Evolutionary conservation across 2,113 vertebrate genomes (phyloP).

Genomic region (Perognathus longimembris): DNA sequence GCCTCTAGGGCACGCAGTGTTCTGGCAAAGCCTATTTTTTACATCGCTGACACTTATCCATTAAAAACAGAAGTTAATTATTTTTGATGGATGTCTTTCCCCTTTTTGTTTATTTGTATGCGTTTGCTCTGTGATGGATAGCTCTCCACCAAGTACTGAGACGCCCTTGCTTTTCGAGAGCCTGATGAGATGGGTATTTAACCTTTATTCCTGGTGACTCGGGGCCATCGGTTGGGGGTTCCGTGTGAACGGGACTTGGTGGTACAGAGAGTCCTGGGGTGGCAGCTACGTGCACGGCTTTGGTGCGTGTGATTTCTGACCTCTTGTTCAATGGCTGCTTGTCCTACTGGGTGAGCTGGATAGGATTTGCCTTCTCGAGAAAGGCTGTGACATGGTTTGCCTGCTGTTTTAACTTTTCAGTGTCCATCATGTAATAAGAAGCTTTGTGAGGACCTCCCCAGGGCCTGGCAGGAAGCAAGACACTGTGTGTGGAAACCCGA

Average conservation of each 20-base stretch:
- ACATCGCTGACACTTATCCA: slow-evolving; percentile 9
- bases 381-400: rapidly evolving
- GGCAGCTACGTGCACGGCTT: rapidly evolving
- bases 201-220: neutral
- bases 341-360: rapidly evolving
- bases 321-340: rapidly evolving
- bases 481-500: rapidly evolving
- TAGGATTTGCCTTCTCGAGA: rapidly evolving
- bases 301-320: rapidly evolving
- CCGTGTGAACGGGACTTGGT: neutral
- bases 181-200: neutral
- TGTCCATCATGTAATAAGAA: neutral
- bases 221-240: neutral
- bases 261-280: rapidly evolving
- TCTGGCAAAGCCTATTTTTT: neutral
- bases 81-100: slow-evolving; percentile 66
- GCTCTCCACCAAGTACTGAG: neutral
- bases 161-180: neutral
- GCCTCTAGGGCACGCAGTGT: rapidly evolving
- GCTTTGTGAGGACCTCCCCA: rapidly evolving
- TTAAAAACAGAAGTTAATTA: slow-evolving; percentile 61
- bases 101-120: slow-evolving; percentile 9
- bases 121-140: slow-evolving; percentile 5
- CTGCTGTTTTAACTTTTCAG: neutral
- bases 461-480: rapidly evolving